Conservation (phyloP, 2,113 vertebrate species). For the Pomatostomus ruficeps region DNA sequence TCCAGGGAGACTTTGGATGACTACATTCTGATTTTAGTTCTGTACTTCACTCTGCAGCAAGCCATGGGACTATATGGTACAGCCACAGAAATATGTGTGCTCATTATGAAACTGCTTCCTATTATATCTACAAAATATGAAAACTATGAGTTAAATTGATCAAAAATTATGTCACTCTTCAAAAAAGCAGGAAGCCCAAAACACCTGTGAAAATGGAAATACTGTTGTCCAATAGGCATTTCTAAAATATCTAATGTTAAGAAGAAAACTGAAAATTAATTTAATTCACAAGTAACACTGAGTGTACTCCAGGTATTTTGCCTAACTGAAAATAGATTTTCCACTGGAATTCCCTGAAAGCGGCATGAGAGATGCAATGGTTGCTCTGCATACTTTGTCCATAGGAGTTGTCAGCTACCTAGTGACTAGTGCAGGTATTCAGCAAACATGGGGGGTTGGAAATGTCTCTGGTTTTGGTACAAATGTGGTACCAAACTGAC, state of each 20-base stretch:
- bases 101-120: not conserved
- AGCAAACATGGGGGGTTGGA: not conserved
- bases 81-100: not conserved
- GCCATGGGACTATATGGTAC: not conserved
- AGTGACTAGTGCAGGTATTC: not conserved
- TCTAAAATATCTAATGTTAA: not conserved
- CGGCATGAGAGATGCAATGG: not conserved
- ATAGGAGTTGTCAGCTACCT: not conserved
- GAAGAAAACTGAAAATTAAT: not conserved
- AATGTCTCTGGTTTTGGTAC: not conserved
- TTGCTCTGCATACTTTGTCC: not conserved
- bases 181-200: not conserved
- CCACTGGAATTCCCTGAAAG: not conserved
- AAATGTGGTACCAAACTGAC: not conserved
- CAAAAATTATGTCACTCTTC: not conserved
- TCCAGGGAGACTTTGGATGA: not conserved
- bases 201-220: not conserved
- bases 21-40: not conserved
- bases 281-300: not conserved
- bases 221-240: not conserved
- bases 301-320: not conserved
- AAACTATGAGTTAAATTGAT: not conserved
- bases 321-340: not conserved
- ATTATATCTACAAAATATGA: not conserved
- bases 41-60: not conserved